Evolutionary conservation across 2,113 vertebrate genomes (phyloP).

Genomic region (Lates calcarifer): DNA sequence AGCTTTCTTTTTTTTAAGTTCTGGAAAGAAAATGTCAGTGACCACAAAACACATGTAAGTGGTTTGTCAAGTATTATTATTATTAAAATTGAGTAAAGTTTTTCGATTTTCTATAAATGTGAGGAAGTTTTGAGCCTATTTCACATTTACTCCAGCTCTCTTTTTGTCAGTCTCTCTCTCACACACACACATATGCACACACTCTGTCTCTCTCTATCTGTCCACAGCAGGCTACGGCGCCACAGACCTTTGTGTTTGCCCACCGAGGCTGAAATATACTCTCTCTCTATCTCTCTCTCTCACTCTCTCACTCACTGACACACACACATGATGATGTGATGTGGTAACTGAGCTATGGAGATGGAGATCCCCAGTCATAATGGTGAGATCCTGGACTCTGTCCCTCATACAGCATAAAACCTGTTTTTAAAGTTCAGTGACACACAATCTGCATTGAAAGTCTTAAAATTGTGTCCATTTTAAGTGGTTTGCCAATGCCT

Average conservation of each 20-base stretch:
- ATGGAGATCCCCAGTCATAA: conserved; percentile 11
- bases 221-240: conserved; percentile 90
- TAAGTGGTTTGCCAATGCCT: no score
- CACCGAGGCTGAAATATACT: conserved; percentile 91
- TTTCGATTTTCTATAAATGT: background rate
- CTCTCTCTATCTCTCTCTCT: conserved; percentile 33
- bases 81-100: background rate
- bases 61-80: background rate
- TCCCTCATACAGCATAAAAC: background rate
- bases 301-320: conserved; percentile 3
- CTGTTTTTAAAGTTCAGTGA: background rate
- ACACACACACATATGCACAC: conserved; percentile 9
- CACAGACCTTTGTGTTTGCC: conserved; percentile 95
- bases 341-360: conserved; percentile 3
- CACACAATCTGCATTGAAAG: no score
- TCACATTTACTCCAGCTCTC: background rate
- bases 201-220: conserved; percentile 37
- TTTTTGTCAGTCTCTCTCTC: background rate
- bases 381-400: background rate
- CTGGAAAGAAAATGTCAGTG: background rate
- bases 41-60: background rate
- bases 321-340: conserved; percentile 17
- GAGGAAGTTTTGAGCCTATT: background rate
- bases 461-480: no score
- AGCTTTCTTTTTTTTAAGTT: background rate